These are phyloP conservation scores for Aradus depressus DNA, from an alignment of 2,888 invertebrate genomes.

Conservation along the genomic window DNA sequence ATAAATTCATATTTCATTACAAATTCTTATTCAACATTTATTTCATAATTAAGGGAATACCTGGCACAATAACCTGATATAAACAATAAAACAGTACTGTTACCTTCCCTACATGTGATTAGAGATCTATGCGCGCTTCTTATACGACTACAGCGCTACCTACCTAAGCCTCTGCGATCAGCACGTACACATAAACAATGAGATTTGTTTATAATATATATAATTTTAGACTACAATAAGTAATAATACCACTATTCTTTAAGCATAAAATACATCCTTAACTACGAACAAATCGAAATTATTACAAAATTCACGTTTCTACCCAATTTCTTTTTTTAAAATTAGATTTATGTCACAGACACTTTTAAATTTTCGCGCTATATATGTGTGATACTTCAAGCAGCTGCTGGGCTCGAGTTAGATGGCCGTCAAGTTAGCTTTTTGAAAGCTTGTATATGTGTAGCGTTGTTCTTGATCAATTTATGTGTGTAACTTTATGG, in stretches of 20 bases:
- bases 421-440: constrained; percentile 20
- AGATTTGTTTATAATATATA: too few species aligned
- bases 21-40: neutral
- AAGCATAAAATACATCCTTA: too few species aligned
- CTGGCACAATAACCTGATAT: neutral
- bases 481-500: constrained; percentile 4
- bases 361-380: constrained; percentile 18
- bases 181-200: too few species aligned
- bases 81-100: neutral
- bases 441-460: constrained; percentile 21
- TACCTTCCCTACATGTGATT: constrained; percentile 11
- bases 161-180: neutral
- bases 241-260: too few species aligned
- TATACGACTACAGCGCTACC: neutral
- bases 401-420: constrained; percentile 18
- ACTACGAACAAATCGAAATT: too few species aligned
- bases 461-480: constrained; percentile 13
- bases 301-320: too few species aligned
- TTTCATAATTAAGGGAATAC: neutral
- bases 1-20: neutral
- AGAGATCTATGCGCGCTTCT: constrained; percentile 15
- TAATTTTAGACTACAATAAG: too few species aligned
- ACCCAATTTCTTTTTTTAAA: too few species aligned
- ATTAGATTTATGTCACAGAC: neutral
- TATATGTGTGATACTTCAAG: constrained; percentile 8